phyloP scores from a whole-genome alignment of 2,888 invertebrate species.

The Parascotia fuliginaria region DNA sequence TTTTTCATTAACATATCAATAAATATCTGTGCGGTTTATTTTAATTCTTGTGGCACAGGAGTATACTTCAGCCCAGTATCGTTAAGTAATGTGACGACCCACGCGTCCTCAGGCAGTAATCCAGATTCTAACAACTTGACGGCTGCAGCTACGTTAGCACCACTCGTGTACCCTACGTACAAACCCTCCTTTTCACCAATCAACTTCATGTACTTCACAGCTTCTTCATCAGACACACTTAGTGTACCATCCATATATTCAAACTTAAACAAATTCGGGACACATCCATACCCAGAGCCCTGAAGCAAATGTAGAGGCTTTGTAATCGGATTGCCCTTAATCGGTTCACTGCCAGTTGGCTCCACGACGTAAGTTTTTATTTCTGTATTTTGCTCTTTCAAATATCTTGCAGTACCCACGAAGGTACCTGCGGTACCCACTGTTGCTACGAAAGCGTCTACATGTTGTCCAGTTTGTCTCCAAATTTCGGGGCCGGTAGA shows the following conservation, averaged over 20 bases:
- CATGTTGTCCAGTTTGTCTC: constrained; percentile 74
- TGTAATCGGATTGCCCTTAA: constrained; percentile 70
- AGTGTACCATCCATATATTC: constrained; percentile 73
- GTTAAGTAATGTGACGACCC: constrained; percentile 74
- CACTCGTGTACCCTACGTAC: constrained; percentile 78
- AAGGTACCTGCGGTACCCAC: constrained; percentile 79
- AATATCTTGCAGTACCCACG: constrained; percentile 68
- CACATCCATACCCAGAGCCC: constrained; percentile 77
- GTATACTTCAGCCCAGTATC: constrained; percentile 78
- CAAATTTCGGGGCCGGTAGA: constrained; percentile 80
- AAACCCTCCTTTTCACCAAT: constrained; percentile 75
- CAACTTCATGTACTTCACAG: constrained; percentile 63
- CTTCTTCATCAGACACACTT: constrained; percentile 72
- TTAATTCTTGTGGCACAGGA: constrained; percentile 60
- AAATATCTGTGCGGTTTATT: too few species aligned
- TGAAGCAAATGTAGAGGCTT: constrained; percentile 78
- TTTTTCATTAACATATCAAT: too few species aligned
- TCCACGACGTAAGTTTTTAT: constrained; percentile 72
- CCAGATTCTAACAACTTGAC: constrained; percentile 73
- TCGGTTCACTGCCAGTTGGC: constrained; percentile 73
- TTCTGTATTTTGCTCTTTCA: constrained; percentile 72
- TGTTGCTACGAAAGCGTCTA: constrained; percentile 74
- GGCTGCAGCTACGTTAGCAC: constrained; percentile 77
- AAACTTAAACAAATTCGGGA: constrained; percentile 71
- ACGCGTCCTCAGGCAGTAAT: constrained; percentile 66